Conservation (phyloP, 1,140 invertebrate genomes). For the Eumaeus atala region DNA sequence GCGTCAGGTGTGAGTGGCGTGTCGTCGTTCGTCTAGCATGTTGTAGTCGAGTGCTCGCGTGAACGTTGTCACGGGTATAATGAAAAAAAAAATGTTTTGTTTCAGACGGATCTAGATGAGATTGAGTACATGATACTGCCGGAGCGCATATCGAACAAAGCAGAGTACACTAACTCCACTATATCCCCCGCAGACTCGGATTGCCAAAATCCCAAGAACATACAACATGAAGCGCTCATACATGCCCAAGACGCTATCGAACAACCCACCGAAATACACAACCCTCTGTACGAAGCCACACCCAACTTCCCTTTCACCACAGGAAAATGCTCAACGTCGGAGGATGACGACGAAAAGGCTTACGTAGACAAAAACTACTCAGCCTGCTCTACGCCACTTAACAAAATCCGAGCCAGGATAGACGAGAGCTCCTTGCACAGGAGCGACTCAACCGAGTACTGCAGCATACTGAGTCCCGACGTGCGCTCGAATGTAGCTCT, state of each 20-base stretch:
- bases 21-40: no score
- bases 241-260: conserved; percentile 41
- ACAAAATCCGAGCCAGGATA: conserved; percentile 42
- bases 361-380: conserved; percentile 41
- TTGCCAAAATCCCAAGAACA: conserved; percentile 38
- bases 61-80: no score
- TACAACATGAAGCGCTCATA: conserved; percentile 40
- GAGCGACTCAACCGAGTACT: conserved; percentile 71
- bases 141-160: conserved; percentile 38
- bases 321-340: conserved; percentile 40
- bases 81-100: no score
- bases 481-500: conserved; percentile 34
- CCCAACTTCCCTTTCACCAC: conserved; percentile 27
- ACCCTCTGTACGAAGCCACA: conserved; percentile 46
- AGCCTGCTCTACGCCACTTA: conserved; percentile 55
- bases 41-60: no score
- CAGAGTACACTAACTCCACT: conserved; percentile 36
- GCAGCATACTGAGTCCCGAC: conserved; percentile 63
- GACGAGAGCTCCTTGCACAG: conserved; percentile 54
- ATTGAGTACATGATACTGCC: conserved; percentile 59
- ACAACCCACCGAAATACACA: conserved; percentile 35
- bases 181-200: conserved; percentile 52
- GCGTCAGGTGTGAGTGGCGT: no score
- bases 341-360: conserved; percentile 35
- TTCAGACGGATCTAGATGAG: conserved; percentile 46